phyloP scores from a whole-genome alignment of 2,888 invertebrate species.

The Hemaris fuciformis region DNA sequence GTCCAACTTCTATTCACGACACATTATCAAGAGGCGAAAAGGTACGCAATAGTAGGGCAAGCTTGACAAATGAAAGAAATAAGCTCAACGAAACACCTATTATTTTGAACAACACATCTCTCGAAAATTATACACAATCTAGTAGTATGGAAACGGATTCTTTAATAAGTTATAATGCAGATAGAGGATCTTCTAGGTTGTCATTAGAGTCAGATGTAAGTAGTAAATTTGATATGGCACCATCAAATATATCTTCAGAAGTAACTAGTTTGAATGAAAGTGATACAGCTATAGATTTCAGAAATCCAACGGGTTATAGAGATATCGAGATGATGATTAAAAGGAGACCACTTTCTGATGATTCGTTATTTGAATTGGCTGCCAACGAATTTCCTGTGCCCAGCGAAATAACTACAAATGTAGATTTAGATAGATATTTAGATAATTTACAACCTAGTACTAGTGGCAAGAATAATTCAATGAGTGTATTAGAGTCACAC shows the following conservation, averaged over 20 bases:
- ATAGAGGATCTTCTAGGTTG: constrained; percentile 70
- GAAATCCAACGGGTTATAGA: constrained; percentile 66
- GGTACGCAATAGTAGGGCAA: constrained; percentile 71
- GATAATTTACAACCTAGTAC: constrained; percentile 82
- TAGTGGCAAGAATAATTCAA: constrained; percentile 36
- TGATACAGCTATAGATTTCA: constrained; percentile 79
- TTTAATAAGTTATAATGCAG: constrained; percentile 69
- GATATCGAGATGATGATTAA: constrained; percentile 84
- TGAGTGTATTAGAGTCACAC: constrained; percentile 39
- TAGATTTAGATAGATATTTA: constrained; percentile 86
- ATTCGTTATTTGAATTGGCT: constrained; percentile 86
- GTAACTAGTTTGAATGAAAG: constrained; percentile 65
- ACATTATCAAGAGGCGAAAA: constrained; percentile 77
- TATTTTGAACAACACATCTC: constrained; percentile 52
- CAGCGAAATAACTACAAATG: constrained; percentile 71
- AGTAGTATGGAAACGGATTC: constrained; percentile 72
- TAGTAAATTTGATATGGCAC: constrained; percentile 72
- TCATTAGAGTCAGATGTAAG: constrained; percentile 76
- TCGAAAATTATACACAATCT: constrained; percentile 59
- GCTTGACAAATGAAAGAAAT: constrained; percentile 61
- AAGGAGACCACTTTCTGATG: constrained; percentile 88
- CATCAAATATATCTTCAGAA: constrained; percentile 70
- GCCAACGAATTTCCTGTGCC: constrained; percentile 80
- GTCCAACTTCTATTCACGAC: constrained; percentile 75
- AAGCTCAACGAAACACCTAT: constrained; percentile 48